Evolutionary conservation across 2,113 vertebrate species (phyloP).

Genomic region (Saccopteryx bilineata): DNA sequence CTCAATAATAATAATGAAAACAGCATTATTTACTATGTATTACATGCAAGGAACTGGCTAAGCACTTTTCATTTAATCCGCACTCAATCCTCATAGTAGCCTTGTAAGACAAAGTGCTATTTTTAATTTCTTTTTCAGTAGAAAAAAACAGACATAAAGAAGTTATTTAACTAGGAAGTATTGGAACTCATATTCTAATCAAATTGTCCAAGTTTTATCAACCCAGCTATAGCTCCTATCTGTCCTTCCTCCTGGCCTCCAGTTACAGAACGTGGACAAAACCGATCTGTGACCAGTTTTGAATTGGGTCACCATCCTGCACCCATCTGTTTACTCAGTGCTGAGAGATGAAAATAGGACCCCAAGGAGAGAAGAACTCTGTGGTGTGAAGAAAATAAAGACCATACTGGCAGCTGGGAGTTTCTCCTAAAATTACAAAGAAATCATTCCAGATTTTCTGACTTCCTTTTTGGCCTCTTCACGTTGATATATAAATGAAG

Average conservation of each 20-base stretch:
- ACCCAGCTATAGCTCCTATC: rapidly evolving
- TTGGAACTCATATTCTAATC: not conserved
- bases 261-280: not conserved
- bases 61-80: not conserved
- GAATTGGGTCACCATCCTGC: not conserved
- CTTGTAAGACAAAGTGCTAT: not conserved
- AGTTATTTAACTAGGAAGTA: not conserved
- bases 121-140: conserved; percentile 19
- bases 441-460: not conserved
- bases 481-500: not conserved
- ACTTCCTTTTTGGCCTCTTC: not conserved
- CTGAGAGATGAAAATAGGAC: not conserved
- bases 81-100: not conserved
- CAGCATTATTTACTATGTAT: not conserved
- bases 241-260: not conserved
- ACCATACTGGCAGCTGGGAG: not conserved
- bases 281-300: not conserved
- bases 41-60: not conserved
- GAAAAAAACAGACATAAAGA: not conserved
- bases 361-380: not conserved
- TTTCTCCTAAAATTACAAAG: not conserved
- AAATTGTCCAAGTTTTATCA: not conserved
- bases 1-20: not conserved
- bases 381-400: not conserved
- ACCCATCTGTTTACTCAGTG: not conserved